Evolutionary conservation across 1,140 invertebrate genomes (phyloP).

Genomic region (Drosophila albomicans): DNA sequence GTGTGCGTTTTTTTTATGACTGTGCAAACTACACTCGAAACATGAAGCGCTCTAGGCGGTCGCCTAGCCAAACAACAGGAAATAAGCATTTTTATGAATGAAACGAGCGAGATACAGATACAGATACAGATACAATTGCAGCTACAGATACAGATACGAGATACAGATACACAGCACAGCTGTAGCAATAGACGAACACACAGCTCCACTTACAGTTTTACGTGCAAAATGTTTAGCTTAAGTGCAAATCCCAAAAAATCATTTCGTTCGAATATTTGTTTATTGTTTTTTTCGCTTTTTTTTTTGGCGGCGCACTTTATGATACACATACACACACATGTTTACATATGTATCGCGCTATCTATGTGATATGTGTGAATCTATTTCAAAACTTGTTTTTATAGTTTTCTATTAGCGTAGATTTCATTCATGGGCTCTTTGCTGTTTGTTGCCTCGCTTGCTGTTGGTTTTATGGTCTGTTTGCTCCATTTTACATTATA

Average conservation of each 20-base stretch:
- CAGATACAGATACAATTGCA: slow-evolving; percentile 35
- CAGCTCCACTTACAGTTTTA: slow-evolving; percentile 54
- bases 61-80: slow-evolving; percentile 72
- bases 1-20: slow-evolving; percentile 61
- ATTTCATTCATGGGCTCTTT: slow-evolving; percentile 61
- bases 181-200: slow-evolving; percentile 20
- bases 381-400: slow-evolving; percentile 51
- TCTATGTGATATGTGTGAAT: slow-evolving; percentile 18
- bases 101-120: slow-evolving; percentile 58
- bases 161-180: slow-evolving; percentile 29
- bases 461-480: slow-evolving; percentile 64
- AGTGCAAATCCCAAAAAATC: slow-evolving; percentile 43
- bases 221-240: slow-evolving; percentile 64
- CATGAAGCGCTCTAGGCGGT: slow-evolving; percentile 60
- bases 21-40: slow-evolving; percentile 70
- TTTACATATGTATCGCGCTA: neutral
- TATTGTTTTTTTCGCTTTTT: slow-evolving; percentile 4
- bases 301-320: neutral
- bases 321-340: neutral
- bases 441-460: slow-evolving; percentile 2
- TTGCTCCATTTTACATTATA: slow-evolving; percentile 70
- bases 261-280: slow-evolving; percentile 10
- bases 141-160: slow-evolving; percentile 23
- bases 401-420: slow-evolving; percentile 49
- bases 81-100: slow-evolving; percentile 83